phyloP scores from a whole-genome alignment of 2,113 vertebrate genomes.

The Formicarius rufipectus region DNA sequence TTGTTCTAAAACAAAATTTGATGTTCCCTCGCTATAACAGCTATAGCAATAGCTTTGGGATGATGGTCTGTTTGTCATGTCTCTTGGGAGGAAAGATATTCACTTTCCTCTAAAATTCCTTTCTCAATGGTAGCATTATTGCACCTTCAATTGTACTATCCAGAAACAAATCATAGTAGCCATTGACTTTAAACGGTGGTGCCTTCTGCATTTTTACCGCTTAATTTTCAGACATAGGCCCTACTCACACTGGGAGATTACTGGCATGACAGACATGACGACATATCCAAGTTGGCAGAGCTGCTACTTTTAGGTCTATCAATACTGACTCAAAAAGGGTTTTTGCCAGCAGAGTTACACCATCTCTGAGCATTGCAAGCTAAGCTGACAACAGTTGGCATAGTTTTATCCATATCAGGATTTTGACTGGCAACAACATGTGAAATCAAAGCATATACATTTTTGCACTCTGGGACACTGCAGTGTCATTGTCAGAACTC shows the following conservation, averaged over 20 bases:
- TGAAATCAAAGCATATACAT: background rate
- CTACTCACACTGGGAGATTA: background rate
- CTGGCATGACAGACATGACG: background rate
- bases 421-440: background rate
- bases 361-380: background rate
- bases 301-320: background rate
- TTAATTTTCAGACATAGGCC: background rate
- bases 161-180: background rate
- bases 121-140: background rate
- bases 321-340: background rate
- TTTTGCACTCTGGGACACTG: background rate
- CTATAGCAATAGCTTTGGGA: background rate
- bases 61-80: background rate
- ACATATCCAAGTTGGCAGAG: background rate
- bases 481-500: background rate
- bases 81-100: background rate
- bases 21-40: background rate
- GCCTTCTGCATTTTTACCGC: background rate
- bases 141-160: background rate
- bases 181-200: background rate
- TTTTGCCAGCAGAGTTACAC: background rate
- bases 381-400: background rate
- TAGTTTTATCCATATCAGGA: background rate
- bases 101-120: background rate
- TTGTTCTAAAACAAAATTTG: background rate